These are phyloP conservation scores for Cuniculus paca DNA, from an alignment of 2,797 vertebrate genomes.

Conservation along the genomic window DNA sequence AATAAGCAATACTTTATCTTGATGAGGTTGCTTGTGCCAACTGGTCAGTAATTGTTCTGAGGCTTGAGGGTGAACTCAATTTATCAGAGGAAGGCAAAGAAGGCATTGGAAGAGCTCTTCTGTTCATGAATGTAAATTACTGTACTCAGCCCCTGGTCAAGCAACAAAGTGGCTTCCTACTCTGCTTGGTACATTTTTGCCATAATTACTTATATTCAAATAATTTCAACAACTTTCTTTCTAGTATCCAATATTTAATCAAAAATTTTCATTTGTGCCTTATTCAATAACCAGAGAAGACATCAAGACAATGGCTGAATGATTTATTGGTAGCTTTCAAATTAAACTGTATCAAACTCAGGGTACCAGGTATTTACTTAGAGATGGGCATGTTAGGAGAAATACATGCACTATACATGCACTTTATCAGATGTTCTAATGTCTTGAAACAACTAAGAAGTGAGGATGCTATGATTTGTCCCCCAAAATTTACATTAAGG, in stretches of 20 bases:
- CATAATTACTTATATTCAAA: slow-evolving; percentile 32
- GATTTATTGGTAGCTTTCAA: background rate
- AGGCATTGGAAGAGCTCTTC: background rate
- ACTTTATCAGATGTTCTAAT: background rate
- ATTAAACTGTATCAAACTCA: background rate
- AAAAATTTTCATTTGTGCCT: background rate
- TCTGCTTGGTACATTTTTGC: background rate
- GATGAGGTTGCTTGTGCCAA: background rate
- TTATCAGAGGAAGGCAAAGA: background rate
- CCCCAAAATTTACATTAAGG: background rate
- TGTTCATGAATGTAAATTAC: background rate
- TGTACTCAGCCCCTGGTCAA: background rate
- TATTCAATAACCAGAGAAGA: background rate
- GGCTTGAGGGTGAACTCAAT: background rate
- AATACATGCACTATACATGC: background rate
- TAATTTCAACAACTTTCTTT: background rate
- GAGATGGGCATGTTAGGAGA: background rate
- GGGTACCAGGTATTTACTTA: background rate
- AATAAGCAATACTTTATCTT: background rate
- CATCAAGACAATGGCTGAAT: background rate
- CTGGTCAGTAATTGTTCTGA: background rate
- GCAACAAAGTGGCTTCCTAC: background rate
- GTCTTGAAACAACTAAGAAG: background rate
- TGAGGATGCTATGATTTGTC: background rate
- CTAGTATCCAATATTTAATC: background rate